Evolutionary conservation across 2,888 invertebrate genomes (phyloP).

Genomic region (Dolomedes plantarius): DNA sequence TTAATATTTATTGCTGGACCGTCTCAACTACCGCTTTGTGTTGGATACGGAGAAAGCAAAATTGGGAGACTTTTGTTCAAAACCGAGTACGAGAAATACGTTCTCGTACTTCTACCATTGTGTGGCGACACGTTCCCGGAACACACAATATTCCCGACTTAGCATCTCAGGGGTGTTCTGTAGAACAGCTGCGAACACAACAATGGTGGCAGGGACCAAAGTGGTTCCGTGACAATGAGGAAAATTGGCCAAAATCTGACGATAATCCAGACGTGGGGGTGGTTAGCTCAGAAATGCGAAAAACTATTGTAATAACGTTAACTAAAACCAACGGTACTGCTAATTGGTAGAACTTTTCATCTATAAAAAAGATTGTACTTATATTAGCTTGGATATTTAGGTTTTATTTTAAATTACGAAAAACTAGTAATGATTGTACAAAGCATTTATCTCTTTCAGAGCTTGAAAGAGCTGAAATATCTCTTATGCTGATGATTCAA

Average conservation of each 20-base stretch:
- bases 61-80: neutral
- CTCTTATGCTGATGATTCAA: no score
- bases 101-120: neutral
- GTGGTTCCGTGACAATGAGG: no score
- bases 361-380: no score
- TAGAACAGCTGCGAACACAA: neutral
- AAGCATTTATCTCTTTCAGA: no score
- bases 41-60: neutral
- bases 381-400: no score
- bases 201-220: neutral
- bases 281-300: constrained; percentile 19
- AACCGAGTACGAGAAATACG: constrained; percentile 16
- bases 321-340: no score
- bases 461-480: no score
- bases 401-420: no score
- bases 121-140: neutral
- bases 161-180: constrained; percentile 13
- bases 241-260: neutral
- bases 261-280: neutral
- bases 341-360: no score
- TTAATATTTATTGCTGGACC: neutral
- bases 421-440: no score
- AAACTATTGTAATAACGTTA: neutral
- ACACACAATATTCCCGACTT: constrained; percentile 23
- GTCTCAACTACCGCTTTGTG: constrained; percentile 6